phyloP scores from a whole-genome alignment of 53 echinoderm and acorn worm species.

The Pentamera pediparva region DNA sequence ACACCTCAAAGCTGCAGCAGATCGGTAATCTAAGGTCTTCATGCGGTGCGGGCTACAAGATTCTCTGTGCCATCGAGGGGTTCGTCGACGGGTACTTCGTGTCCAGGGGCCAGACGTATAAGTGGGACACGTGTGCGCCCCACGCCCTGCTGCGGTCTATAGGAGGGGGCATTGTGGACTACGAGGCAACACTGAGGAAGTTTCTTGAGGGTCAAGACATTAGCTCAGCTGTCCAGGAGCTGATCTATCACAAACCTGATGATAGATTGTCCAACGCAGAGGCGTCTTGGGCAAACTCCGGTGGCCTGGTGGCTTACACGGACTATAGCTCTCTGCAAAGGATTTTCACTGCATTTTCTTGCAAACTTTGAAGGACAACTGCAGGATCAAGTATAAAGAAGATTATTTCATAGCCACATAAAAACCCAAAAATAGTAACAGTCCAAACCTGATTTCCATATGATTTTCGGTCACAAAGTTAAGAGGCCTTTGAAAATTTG shows the following conservation, averaged over 20 bases:
- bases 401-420: too few species aligned
- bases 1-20: slow-evolving; percentile 37
- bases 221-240: slow-evolving; percentile 1
- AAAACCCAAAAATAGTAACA: too few species aligned
- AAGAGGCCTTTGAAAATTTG: too few species aligned
- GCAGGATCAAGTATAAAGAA: too few species aligned
- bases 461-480: too few species aligned
- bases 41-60: slow-evolving; percentile 90
- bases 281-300: slow-evolving; percentile 72
- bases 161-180: slow-evolving; percentile 68
- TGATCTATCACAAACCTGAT: slow-evolving; percentile 71
- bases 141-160: slow-evolving; percentile 74
- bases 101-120: slow-evolving; percentile 76
- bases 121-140: slow-evolving; percentile 94
- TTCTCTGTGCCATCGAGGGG: slow-evolving; percentile 63
- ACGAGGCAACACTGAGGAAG: slow-evolving; percentile 12
- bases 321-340: slow-evolving; percentile 17
- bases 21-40: slow-evolving; percentile 58
- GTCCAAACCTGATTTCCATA: too few species aligned
- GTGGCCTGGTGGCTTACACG: slow-evolving; percentile 73
- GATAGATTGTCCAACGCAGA: slow-evolving; percentile 22
- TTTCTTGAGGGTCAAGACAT: slow-evolving; percentile 8
- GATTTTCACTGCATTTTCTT: slow-evolving; percentile 32
- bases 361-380: too few species aligned
- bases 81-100: slow-evolving; percentile 78